phyloP scores from a whole-genome alignment of 2,113 vertebrate genomes.

The Hystrix cristata region DNA sequence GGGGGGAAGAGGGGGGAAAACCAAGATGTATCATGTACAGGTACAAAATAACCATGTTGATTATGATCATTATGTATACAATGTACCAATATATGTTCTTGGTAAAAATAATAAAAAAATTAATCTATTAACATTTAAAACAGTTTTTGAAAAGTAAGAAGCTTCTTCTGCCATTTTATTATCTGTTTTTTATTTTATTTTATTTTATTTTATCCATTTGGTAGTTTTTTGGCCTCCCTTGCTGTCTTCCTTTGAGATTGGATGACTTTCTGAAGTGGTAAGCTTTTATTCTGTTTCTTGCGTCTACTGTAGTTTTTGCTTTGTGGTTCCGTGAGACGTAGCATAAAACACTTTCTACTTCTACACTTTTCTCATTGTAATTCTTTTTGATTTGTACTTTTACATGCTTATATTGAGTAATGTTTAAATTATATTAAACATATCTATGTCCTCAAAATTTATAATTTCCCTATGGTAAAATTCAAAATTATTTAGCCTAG shows the following conservation, averaged over 20 bases:
- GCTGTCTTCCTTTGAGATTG: no score
- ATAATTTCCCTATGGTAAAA: background rate
- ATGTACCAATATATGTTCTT: no score
- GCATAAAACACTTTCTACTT: background rate
- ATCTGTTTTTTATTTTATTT: background rate
- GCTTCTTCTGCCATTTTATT: background rate
- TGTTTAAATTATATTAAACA: background rate
- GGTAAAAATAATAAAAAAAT: no score
- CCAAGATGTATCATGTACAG: no score
- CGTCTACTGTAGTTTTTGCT: background rate
- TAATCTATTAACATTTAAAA: background rate
- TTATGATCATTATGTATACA: no score
- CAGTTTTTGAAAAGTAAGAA: background rate
- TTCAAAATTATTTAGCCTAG: background rate
- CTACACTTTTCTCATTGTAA: background rate
- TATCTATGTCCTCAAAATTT: background rate
- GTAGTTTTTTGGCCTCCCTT: background rate
- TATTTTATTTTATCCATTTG: background rate
- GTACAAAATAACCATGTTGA: no score
- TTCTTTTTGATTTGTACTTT: background rate
- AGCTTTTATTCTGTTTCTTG: background rate
- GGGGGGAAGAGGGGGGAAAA: no score
- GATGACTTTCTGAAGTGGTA: background rate
- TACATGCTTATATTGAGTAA: background rate
- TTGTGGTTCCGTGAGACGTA: background rate